phyloP scores from a whole-genome alignment of 2,797 vertebrate genomes.

The Sebastiscus tertius region DNA sequence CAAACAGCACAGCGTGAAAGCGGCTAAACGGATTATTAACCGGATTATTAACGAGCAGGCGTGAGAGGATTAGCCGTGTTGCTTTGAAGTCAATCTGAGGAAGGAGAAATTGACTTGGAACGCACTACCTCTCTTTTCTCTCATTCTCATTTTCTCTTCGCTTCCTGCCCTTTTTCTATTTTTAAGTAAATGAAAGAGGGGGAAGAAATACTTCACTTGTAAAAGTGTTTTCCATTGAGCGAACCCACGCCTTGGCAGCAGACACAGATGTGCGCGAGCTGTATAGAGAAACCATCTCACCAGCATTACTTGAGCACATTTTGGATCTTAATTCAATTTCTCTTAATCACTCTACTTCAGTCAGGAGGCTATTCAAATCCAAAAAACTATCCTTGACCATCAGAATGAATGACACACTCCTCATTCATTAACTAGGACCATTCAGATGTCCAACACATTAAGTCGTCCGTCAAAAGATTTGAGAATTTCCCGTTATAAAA shows the following conservation, averaged over 20 bases:
- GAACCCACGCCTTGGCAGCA: constrained; percentile 9
- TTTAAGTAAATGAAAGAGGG: constrained; percentile 30
- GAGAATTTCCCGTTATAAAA: background rate
- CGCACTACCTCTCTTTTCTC: constrained; percentile 14
- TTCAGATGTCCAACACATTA: background rate
- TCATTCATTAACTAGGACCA: background rate
- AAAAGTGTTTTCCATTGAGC: constrained; percentile 14
- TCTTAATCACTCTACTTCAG: background rate
- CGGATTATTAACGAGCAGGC: constrained; percentile 83
- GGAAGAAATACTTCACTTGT: background rate
- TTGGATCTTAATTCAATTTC: background rate
- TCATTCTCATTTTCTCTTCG: background rate
- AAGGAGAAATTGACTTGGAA: constrained; percentile 77
- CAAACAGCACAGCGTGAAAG: constrained; percentile 79
- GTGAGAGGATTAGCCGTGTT: constrained; percentile 80
- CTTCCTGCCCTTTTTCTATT: constrained; percentile 41
- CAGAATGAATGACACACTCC: background rate
- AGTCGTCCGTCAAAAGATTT: background rate
- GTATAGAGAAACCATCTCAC: background rate
- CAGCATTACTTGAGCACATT: background rate
- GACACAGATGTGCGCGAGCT: background rate
- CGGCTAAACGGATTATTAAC: constrained; percentile 84
- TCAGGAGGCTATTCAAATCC: background rate
- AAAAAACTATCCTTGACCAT: background rate
- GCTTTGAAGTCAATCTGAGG: constrained; percentile 82